Evolutionary conservation across 30 jellyfish, hydroid and myxozoan species (phyloP).

Genomic region (Mastigias papua): DNA sequence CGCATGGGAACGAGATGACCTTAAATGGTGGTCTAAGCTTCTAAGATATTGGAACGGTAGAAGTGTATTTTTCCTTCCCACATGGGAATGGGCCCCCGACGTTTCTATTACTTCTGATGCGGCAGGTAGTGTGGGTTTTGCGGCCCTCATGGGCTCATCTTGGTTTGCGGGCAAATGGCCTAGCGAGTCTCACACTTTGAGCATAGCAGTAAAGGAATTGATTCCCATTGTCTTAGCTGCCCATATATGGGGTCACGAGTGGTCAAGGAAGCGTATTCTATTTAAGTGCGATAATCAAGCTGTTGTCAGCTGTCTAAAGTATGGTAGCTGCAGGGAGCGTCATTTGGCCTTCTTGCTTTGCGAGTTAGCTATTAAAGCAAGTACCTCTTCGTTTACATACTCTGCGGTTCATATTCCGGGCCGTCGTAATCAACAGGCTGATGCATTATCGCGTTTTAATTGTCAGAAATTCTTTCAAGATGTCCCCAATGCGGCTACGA

Average conservation of each 20-base stretch:
- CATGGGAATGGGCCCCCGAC: neutral
- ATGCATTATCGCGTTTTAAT: constrained; percentile 45
- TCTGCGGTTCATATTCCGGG: constrained; percentile 48
- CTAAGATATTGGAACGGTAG: neutral
- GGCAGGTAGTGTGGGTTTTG: constrained; percentile 42
- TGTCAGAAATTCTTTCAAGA: neutral
- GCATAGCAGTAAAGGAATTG: constrained; percentile 51
- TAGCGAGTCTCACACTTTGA: neutral
- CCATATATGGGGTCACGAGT: constrained; percentile 28
- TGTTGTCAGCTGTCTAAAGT: constrained; percentile 4
- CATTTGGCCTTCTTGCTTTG: constrained; percentile 10
- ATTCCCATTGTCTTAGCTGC: constrained; percentile 53
- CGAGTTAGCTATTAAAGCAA: constrained; percentile 9
- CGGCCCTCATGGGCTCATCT: neutral
- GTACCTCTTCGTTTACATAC: neutral
- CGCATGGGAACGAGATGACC: constrained; percentile 41
- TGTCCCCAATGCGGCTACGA: too few species aligned
- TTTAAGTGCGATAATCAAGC: constrained; percentile 42
- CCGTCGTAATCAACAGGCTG: constrained; percentile 19
- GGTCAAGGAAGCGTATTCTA: constrained; percentile 32
- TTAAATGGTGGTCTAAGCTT: constrained; percentile 55
- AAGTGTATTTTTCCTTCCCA: too few species aligned
- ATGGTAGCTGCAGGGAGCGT: neutral
- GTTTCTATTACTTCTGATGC: constrained; percentile 13
- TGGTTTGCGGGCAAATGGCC: constrained; percentile 20